Conservation (phyloP, 2,797 vertebrate genomes). For the Gambusia yucatana region DNA sequence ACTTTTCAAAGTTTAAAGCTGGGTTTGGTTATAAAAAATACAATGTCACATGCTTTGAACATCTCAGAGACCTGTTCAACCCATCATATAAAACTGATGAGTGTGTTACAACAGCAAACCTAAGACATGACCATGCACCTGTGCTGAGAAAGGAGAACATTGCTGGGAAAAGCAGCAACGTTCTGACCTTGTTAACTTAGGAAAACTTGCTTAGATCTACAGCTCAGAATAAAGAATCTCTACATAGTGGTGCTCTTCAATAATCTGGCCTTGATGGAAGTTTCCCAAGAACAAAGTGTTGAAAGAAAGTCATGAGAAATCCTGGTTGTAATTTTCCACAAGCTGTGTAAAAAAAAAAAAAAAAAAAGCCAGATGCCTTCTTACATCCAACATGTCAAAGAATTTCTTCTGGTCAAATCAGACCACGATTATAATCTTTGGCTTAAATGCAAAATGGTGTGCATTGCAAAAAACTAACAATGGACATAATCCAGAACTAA, state of each 20-base stretch:
- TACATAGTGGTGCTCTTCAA: neutral
- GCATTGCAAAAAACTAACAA: neutral
- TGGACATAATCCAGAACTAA: neutral
- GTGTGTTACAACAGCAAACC: neutral
- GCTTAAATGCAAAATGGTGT: neutral
- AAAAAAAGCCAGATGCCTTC: neutral
- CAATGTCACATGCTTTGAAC: neutral
- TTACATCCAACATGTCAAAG: neutral
- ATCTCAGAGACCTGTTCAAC: neutral
- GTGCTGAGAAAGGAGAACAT: neutral
- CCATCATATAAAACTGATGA: neutral
- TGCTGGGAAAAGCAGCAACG: neutral
- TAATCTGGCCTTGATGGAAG: neutral
- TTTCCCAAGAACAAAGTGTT: neutral
- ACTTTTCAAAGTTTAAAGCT: neutral
- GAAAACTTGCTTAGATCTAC: neutral
- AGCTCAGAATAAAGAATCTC: neutral
- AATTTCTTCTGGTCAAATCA: neutral
- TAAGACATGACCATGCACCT: neutral
- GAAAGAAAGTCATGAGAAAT: neutral
- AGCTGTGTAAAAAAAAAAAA: neutral
- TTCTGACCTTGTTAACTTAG: neutral
- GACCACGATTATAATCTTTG: neutral
- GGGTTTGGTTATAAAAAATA: neutral
- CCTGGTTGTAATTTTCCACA: neutral